Conservation (phyloP, 2,113 vertebrate species). For the Colinus virginianus region DNA sequence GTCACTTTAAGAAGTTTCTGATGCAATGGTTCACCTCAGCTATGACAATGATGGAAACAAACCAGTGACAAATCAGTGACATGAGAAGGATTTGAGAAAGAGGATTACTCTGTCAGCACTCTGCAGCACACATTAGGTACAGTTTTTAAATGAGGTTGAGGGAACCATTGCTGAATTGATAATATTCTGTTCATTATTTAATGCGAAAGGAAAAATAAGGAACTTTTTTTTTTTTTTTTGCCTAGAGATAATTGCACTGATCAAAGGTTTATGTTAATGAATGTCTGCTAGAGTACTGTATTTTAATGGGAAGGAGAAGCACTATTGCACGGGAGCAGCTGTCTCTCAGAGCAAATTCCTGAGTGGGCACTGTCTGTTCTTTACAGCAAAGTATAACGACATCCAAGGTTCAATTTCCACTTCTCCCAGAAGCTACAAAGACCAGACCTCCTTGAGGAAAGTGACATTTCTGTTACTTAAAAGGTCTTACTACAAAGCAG, state of each 20-base stretch:
- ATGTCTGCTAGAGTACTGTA: background rate
- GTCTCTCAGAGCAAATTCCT: background rate
- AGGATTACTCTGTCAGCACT: conserved; percentile 31
- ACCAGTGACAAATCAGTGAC: conserved; percentile 38
- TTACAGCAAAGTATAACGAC: background rate
- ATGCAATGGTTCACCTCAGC: conserved; percentile 34
- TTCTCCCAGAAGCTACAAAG: background rate
- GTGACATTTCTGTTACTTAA: background rate
- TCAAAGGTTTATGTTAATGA: conserved; percentile 51
- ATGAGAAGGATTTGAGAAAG: conserved; percentile 49
- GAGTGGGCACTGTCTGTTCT: background rate
- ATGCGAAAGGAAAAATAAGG: background rate
- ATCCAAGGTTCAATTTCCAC: background rate
- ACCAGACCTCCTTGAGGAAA: background rate
- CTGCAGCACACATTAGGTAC: background rate
- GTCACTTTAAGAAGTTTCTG: background rate
- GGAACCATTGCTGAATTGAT: background rate
- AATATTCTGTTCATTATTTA: conserved; percentile 2
- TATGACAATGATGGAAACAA: conserved; percentile 5
- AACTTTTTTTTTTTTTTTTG: background rate
- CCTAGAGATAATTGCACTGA: conserved; percentile 31
- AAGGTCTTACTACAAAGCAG: background rate
- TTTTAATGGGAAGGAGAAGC: conserved; percentile 10
- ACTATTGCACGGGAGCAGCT: background rate
- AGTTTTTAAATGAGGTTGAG: background rate